phyloP scores from a whole-genome alignment of 2,797 vertebrate genomes.

The Cossypha caffra region DNA sequence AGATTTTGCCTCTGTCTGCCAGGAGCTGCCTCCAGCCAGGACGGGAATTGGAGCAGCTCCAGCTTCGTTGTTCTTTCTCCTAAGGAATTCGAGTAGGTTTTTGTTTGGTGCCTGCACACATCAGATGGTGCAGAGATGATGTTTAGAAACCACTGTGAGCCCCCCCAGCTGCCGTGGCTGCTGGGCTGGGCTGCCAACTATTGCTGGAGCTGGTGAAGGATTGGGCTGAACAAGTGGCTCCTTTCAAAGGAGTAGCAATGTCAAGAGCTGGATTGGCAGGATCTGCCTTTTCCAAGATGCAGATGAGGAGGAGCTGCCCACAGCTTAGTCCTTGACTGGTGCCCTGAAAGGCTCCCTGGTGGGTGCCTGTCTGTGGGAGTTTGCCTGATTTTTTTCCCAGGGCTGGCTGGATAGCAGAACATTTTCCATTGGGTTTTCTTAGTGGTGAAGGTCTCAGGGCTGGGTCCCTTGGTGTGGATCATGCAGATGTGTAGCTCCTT shows the following conservation, averaged over 20 bases:
- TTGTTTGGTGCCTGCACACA: not conserved
- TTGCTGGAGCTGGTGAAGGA: not conserved
- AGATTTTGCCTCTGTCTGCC: rapidly evolving
- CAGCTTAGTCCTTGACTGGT: rapidly evolving
- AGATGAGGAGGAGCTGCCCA: not conserved
- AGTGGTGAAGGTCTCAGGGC: not conserved
- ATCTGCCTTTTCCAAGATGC: not conserved
- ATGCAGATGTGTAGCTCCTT: not conserved
- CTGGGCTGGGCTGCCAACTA: not conserved
- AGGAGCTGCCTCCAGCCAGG: not conserved
- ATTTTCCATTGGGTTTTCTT: not conserved
- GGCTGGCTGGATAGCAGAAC: not conserved
- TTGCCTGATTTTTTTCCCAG: not conserved
- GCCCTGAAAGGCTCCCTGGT: not conserved
- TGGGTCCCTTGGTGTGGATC: not conserved
- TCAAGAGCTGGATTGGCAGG: not conserved
- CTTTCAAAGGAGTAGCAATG: not conserved
- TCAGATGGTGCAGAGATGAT: not conserved
- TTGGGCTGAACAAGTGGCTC: not conserved
- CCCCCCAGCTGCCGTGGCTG: not conserved
- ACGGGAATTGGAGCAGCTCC: not conserved
- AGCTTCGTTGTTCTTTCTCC: not conserved
- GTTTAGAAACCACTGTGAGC: not conserved
- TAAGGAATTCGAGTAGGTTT: not conserved
- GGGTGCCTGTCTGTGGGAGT: not conserved